These are phyloP conservation scores for Oreochromis grahami DNA, from an alignment of 2,797 vertebrate species.

Conservation along the genomic window DNA sequence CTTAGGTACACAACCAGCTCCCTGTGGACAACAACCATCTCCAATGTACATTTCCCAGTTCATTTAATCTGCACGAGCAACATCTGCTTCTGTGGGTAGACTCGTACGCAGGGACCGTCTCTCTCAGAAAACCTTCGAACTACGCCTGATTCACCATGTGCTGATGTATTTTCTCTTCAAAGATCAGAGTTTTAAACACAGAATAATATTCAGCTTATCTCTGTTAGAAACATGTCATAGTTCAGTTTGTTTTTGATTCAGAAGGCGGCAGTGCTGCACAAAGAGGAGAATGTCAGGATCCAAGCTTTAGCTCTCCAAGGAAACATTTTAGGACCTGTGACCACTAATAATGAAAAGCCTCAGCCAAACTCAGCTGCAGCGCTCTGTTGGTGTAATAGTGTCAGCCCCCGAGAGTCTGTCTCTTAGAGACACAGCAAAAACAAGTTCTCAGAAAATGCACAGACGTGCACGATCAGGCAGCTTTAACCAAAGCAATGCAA, in stretches of 20 bases:
- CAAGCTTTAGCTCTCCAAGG: background rate
- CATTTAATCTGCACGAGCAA: background rate
- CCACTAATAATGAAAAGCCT: background rate
- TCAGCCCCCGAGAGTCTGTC: conserved; percentile 13
- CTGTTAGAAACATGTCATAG: background rate
- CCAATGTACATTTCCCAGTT: background rate
- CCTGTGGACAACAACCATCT: conserved; percentile 7
- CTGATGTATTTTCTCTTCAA: background rate
- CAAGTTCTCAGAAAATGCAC: conserved; percentile 8
- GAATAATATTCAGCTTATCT: background rate
- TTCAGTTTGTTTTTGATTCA: conserved; percentile 7
- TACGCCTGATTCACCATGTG: background rate
- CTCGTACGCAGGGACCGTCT: background rate
- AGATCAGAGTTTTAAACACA: background rate
- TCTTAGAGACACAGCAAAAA: conserved; percentile 23
- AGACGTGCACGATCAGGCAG: background rate
- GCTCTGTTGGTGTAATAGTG: background rate
- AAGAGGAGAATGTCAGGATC: background rate
- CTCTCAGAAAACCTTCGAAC: background rate
- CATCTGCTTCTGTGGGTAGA: background rate
- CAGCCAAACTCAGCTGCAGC: conserved; percentile 9
- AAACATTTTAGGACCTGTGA: conserved; percentile 11
- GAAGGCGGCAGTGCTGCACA: background rate
- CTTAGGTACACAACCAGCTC: background rate
- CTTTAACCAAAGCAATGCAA: background rate